phyloP scores from a whole-genome alignment of 2,888 invertebrate genomes.

The Lasioglossum figueresi region DNA sequence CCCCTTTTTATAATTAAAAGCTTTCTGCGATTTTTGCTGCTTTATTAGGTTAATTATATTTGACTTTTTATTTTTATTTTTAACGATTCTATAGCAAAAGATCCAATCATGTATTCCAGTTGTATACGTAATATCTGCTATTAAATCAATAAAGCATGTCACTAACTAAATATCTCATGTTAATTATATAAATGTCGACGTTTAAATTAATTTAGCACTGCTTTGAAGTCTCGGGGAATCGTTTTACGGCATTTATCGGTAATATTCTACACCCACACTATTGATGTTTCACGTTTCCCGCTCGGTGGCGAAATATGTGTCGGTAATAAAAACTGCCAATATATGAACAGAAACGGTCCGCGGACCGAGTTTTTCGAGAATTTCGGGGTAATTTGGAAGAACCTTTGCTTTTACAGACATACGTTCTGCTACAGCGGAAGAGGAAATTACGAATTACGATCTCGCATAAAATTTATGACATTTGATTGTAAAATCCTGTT shows the following conservation, averaged over 20 bases:
- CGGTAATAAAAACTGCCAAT: not conserved
- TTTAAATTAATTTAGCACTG: not conserved
- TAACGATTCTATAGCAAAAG: not conserved
- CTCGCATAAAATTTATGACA: not conserved
- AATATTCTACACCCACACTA: not conserved
- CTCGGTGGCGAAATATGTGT: not conserved
- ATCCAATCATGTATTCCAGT: not conserved
- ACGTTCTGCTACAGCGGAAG: not conserved
- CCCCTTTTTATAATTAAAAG: slow-evolving; percentile 26
- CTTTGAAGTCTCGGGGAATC: not conserved
- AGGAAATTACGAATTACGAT: not conserved
- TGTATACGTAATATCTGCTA: not conserved
- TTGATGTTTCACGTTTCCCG: not conserved
- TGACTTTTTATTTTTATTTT: not conserved
- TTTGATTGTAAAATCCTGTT: not conserved
- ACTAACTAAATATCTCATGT: not conserved
- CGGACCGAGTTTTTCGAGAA: not conserved
- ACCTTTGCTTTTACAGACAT: not conserved
- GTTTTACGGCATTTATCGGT: not conserved
- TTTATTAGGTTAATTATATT: not conserved
- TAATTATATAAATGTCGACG: not conserved
- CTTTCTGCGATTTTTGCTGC: not conserved
- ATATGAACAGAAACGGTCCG: not conserved
- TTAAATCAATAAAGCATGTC: not conserved
- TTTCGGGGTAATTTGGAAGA: not conserved